Percentiles rank a stretch among this genome's conserved stretches.
Evolutionary conservation across 1,140 invertebrate genomes (phyloP).

Genomic region (Sycobia sp.): DNA sequence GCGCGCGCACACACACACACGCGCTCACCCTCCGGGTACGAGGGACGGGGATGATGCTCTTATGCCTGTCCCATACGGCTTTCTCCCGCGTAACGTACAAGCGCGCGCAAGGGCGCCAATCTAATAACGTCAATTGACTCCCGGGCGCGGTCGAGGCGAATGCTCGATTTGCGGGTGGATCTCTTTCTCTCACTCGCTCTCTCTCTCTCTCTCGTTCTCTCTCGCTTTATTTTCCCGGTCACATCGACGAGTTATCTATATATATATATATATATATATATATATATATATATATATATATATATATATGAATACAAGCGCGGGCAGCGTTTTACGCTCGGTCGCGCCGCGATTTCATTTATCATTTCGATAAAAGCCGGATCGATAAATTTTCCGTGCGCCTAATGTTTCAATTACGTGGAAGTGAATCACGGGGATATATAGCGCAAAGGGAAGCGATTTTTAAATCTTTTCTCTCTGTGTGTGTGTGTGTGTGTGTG

Average conservation of each 20-base stretch:
- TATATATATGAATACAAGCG: too few species aligned
- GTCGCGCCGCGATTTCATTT: constrained; percentile 20
- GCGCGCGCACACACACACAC: background rate
- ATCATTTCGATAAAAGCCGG: constrained; percentile 20
- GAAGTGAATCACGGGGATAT: constrained; percentile 1
- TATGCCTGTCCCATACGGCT: too few species aligned
- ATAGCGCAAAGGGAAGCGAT: background rate
- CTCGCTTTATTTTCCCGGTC: too few species aligned
- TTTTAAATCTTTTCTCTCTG: constrained; percentile 5
- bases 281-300: too few species aligned
- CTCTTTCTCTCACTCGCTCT: background rate
- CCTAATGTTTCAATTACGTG: constrained; percentile 23
- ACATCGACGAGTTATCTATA: too few species aligned
- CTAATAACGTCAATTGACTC: constrained; percentile 63
- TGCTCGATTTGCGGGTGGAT: constrained; percentile 53
- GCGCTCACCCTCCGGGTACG: too few species aligned
- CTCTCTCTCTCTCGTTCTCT: too few species aligned
- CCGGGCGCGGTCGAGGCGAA: constrained; percentile 44
- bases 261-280: too few species aligned
- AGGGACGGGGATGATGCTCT: too few species aligned
- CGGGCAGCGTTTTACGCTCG: constrained; percentile 12
- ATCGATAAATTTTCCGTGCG: constrained; percentile 25
- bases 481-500: too few species aligned
- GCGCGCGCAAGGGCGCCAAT: constrained; percentile 52
- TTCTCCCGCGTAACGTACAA: too few species aligned